Conservation (phyloP, 1,140 invertebrate species). For the Meloidogyne floridensis region DNA sequence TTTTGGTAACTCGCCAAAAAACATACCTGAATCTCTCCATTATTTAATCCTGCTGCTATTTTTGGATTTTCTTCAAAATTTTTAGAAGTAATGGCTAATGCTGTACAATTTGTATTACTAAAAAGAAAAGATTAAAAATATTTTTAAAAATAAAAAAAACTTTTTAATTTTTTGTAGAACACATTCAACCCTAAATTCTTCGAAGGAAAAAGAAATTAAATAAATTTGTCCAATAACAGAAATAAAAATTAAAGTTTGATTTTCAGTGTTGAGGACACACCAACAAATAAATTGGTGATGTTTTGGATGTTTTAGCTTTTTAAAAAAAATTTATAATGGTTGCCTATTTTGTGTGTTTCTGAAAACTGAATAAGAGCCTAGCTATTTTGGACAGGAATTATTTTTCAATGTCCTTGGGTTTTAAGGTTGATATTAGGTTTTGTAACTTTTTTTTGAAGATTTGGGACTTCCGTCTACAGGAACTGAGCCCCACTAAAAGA, state of each 20-base stretch:
- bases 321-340: neutral
- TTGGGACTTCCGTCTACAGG: too few relatives aligned
- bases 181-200: neutral
- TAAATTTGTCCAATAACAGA: slow-evolving; percentile 31
- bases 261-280: neutral
- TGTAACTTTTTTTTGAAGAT: too few relatives aligned
- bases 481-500: too few relatives aligned
- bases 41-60: slow-evolving; percentile 22
- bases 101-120: slow-evolving; percentile 5
- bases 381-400: too few relatives aligned
- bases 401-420: too few relatives aligned
- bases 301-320: slow-evolving; percentile 23
- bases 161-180: slow-evolving; percentile 13
- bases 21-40: slow-evolving; percentile 18
- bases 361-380: too few relatives aligned
- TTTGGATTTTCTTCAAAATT: neutral
- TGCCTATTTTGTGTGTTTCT: too few relatives aligned
- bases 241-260: slow-evolving; percentile 14
- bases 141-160: neutral
- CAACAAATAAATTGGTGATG: slow-evolving; percentile 24
- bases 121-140: neutral
- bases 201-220: neutral
- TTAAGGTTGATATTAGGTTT: too few relatives aligned
- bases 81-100: neutral
- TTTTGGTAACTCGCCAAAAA: too few relatives aligned